Conservation (phyloP, 2,113 vertebrate genomes). For the Puntigrus tetrazona region DNA sequence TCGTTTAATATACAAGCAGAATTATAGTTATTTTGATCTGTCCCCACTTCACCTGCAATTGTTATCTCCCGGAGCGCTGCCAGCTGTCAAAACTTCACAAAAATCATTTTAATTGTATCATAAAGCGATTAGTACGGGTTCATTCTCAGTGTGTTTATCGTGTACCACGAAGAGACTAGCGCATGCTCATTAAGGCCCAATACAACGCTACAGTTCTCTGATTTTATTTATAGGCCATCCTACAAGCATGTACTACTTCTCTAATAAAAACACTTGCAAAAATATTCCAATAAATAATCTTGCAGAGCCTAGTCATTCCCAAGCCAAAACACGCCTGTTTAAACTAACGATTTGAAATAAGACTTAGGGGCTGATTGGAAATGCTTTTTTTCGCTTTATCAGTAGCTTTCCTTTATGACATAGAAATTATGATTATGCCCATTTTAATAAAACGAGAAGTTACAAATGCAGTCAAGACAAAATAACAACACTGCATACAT, state of each 20-base stretch:
- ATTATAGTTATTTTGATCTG: not conserved
- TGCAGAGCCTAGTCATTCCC: too few species aligned
- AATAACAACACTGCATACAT: not conserved
- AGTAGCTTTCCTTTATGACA: not conserved
- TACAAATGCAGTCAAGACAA: not conserved
- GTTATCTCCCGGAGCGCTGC: not conserved
- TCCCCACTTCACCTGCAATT: not conserved
- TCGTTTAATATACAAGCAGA: too few species aligned
- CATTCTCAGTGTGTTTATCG: not conserved
- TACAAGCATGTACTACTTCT: too few species aligned
- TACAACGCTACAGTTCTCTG: not conserved
- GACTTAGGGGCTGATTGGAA: too few species aligned
- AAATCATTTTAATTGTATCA: not conserved
- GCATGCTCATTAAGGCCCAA: not conserved
- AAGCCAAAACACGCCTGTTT: too few species aligned
- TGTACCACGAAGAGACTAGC: not conserved
- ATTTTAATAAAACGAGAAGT: not conserved
- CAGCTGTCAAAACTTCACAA: not conserved
- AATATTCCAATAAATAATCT: too few species aligned
- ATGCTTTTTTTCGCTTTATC: too few species aligned
- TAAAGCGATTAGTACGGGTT: not conserved
- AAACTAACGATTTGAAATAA: too few species aligned
- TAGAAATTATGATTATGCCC: not conserved
- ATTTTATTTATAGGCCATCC: not conserved
- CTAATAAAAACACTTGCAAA: too few species aligned